Percentiles rank a stretch among this genome's conserved stretches.
phyloP scores from a whole-genome alignment of 2,888 invertebrate species.

The Pseudococcus longispinus region DNA sequence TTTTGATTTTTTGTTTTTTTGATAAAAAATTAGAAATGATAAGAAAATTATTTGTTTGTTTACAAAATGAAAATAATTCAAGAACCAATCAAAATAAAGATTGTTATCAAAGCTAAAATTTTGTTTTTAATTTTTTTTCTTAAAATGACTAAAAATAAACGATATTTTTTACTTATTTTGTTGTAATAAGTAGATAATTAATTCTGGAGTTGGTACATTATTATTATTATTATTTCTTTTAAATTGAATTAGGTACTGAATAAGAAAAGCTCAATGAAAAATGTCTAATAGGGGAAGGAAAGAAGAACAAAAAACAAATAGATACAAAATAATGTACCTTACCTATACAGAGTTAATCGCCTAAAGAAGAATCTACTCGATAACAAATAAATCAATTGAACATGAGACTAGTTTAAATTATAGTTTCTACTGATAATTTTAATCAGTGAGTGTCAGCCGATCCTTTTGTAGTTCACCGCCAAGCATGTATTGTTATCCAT shows the following conservation, averaged over 20 bases:
- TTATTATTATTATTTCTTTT: no score
- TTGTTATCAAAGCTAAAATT: no score
- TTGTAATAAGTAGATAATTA: no score
- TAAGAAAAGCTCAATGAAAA: background rate
- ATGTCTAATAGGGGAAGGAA: background rate
- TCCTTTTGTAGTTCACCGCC: slow-evolving; percentile 12
- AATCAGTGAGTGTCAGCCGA: slow-evolving; percentile 19
- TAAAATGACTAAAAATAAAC: no score
- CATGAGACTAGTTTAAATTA: background rate
- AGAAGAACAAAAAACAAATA: background rate
- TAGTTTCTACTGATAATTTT: slow-evolving; percentile 23
- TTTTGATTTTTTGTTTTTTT: no score
- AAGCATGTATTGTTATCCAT: slow-evolving; percentile 12
- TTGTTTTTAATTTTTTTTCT: no score
- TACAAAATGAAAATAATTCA: no score
- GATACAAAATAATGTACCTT: background rate
- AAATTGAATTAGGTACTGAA: background rate
- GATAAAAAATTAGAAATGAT: no score
- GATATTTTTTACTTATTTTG: no score
- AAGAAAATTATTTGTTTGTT: no score
- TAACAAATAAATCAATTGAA: slow-evolving; percentile 31
- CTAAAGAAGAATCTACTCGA: background rate
- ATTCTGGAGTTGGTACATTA: no score
- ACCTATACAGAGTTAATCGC: background rate
- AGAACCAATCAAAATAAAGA: no score